A percentile compares a stretch with the other conserved stretches of the same genome.
Conservation (phyloP, 2,113 vertebrate genomes). For the Xyrauchen texanus region DNA sequence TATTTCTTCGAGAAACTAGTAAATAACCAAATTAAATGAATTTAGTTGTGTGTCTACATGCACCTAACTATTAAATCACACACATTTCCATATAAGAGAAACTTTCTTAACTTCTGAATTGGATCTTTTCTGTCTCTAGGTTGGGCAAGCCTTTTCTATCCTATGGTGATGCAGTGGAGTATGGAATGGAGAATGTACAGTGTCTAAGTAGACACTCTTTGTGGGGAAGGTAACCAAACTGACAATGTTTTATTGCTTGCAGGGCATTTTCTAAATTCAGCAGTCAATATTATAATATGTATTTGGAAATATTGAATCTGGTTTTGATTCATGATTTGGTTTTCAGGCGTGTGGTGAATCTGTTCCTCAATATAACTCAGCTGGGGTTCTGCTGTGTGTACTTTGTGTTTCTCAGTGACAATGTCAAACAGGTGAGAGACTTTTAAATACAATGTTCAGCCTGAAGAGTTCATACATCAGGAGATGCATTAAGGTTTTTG, state of each 20-base stretch:
- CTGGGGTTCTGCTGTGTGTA: conserved; percentile 97
- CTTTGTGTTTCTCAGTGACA: conserved; percentile 97
- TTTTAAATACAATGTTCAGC: not conserved
- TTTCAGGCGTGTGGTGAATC: conserved; percentile 79
- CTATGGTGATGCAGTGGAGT: conserved; percentile 86
- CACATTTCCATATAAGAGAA: not conserved
- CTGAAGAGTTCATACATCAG: no score
- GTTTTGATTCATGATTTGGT: not conserved
- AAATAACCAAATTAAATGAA: no score
- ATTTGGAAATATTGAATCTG: no score
- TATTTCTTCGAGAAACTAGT: no score
- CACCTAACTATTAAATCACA: not conserved
- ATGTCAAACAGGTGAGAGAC: conserved; percentile 83
- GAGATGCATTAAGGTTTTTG: no score
- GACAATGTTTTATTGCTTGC: not conserved
- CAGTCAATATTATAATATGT: no score
- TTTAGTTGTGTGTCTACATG: no score
- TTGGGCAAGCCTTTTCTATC: conserved; percentile 84
- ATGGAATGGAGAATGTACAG: conserved; percentile 81
- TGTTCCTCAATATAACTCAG: conserved; percentile 94
- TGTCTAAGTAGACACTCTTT: conserved; percentile 82
- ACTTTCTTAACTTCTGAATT: no score
- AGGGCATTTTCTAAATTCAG: no score
- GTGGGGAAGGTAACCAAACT: conserved; percentile 85
- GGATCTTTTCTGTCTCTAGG: conserved; percentile 62